These are phyloP conservation scores for Hucho hucho DNA, from an alignment of 2,113 vertebrate genomes.

Conservation along the genomic window DNA sequence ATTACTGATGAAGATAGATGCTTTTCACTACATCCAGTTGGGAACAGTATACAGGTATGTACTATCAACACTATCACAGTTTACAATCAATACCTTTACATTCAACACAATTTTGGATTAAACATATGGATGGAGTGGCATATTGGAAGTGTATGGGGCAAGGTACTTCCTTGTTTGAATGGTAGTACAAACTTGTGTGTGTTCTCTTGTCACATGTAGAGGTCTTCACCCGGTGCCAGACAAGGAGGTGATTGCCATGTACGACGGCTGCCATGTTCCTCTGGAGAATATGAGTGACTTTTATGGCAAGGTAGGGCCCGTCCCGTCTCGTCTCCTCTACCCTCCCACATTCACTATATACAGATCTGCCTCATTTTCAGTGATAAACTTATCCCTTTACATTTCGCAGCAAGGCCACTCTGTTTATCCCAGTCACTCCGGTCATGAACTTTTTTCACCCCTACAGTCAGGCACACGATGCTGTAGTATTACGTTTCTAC, in stretches of 20 bases:
- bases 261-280: slow-evolving; percentile 94
- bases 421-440: too few species aligned
- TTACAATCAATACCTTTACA: too few species aligned
- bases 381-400: background rate
- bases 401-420: too few species aligned
- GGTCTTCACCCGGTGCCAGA: slow-evolving; percentile 91
- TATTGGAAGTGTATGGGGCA: too few species aligned
- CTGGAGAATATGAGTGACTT: slow-evolving; percentile 98
- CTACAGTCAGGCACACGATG: too few species aligned
- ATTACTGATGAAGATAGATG: slow-evolving; percentile 97
- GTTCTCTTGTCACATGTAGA: slow-evolving; percentile 62
- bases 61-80: too few species aligned
- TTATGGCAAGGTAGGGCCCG: slow-evolving; percentile 93
- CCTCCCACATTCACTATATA: background rate
- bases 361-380: background rate
- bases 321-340: background rate
- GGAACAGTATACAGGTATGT: slow-evolving; percentile 77
- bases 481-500: too few species aligned
- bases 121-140: too few species aligned
- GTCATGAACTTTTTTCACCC: too few species aligned
- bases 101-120: too few species aligned
- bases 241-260: slow-evolving; percentile 96
- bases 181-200: background rate
- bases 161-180: too few species aligned
- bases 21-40: slow-evolving; percentile 96